Evolutionary conservation across 2,113 vertebrate genomes (phyloP).

Genomic region (Hystrix brachyura): DNA sequence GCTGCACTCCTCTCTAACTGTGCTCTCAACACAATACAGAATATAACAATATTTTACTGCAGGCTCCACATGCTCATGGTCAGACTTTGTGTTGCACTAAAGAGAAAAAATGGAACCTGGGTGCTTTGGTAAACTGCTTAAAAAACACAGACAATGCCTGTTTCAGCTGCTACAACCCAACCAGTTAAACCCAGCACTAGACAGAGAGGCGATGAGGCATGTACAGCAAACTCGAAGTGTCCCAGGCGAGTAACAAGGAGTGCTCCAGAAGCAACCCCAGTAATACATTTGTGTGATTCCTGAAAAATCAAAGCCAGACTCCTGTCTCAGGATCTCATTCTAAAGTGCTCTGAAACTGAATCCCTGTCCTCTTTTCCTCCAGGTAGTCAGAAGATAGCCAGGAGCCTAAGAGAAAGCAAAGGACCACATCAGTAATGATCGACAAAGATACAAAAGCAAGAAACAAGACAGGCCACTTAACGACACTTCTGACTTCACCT

Average conservation of each 20-base stretch:
- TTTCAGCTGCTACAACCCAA: not conserved
- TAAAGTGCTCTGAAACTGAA: not conserved
- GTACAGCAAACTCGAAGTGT: not conserved
- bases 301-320: not conserved
- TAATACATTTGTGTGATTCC: not conserved
- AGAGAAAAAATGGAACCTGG: not conserved
- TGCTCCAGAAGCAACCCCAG: not conserved
- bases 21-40: no score
- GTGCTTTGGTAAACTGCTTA: not conserved
- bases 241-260: not conserved
- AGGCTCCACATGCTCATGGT: not conserved
- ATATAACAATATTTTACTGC: not conserved
- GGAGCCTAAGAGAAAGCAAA: not conserved
- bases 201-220: not conserved
- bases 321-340: not conserved
- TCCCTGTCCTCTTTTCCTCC: not conserved
- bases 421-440: not conserved
- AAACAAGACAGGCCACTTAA: not conserved
- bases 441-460: not conserved
- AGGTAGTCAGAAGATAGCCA: not conserved
- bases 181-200: not conserved
- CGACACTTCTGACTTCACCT: no score
- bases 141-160: not conserved
- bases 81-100: not conserved
- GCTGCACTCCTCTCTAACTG: not conserved